Evolutionary conservation across 2,888 invertebrate genomes (phyloP).

Genomic region (Mamestra brassicae): DNA sequence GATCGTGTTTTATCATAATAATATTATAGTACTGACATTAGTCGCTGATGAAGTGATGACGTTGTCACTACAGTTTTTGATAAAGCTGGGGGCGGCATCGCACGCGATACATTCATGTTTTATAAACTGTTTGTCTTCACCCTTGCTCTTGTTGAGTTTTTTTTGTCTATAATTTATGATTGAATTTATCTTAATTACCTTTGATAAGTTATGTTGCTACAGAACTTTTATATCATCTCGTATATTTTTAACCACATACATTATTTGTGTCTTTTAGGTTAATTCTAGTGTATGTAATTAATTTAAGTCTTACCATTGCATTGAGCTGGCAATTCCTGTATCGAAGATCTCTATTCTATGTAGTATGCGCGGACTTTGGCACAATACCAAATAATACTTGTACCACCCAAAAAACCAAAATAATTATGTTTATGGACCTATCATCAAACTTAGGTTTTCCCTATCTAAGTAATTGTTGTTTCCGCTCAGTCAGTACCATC

Average conservation of each 20-base stretch:
- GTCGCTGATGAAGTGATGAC: constrained; percentile 29
- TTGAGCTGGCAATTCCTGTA: neutral
- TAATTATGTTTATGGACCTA: constrained; percentile 6
- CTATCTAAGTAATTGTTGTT: constrained; percentile 20
- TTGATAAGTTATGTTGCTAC: constrained; percentile 43
- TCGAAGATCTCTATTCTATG: neutral
- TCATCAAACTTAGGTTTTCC: constrained; percentile 41
- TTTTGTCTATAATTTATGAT: constrained; percentile 40
- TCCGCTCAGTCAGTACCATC: neutral
- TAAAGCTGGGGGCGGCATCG: constrained; percentile 54
- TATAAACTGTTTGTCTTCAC: constrained; percentile 34
- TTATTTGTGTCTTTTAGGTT: neutral
- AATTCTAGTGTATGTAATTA: no score
- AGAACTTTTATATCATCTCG: neutral
- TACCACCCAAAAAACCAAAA: neutral
- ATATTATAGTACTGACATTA: constrained; percentile 35
- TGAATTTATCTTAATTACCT: constrained; percentile 60
- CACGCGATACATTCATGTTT: constrained; percentile 42
- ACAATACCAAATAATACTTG: constrained; percentile 2
- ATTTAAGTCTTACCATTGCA: neutral
- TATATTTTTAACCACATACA: neutral
- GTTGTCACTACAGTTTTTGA: constrained; percentile 40
- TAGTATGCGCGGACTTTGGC: neutral
- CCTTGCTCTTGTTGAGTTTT: constrained; percentile 41
- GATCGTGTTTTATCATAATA: constrained; percentile 25